Base-by-base conservation (phyloP, 2,797 vertebrate genomes). In the Phylloscopus collybita region DNA sequence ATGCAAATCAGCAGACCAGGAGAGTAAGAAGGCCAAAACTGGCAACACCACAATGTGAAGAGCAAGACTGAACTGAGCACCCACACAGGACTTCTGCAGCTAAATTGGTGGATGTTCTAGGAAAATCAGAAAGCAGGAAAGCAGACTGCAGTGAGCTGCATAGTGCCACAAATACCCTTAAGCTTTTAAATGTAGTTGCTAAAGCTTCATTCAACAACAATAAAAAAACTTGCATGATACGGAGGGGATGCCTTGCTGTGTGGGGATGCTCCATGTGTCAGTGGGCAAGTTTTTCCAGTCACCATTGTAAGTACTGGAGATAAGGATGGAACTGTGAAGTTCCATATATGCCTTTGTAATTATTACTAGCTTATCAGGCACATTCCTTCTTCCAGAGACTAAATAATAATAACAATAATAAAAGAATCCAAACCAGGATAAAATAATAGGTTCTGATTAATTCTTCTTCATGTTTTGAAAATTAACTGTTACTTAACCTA, bases 1-100 rank as follows among this genome's bases (percentile, higher is more conserved):
- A 84, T 92, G 75, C 36, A 96, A 96, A 94, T 93, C 53, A 82
- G 34, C 5, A 80, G 72, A 87, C 40, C 53, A 76, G 38, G 45
- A 90, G 56, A 89, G 32, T 49, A 50, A 73, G 74, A 85, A 76
- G 53, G 86, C 45, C 59, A 86, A 92, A 91, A 83, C 38, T 62
- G 54, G 59, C 47, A 93, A 92, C 50, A 74, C 19, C 32, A 34
- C 65, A 81, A 66, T 17, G 60, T 13, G 53, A 90, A 88, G 54
- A 91, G 42, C 38, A 81, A 83, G 45, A 83, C 83, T 89, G 65
- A 72, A 78, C 23, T 84, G 74, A 94, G 67, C 51, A 89, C 36
- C 16, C 69, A 86, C 49, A 50, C 34, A 86, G 53, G n/a, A 95
- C 93, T 89, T 93, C 59, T 91, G 57, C 51, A 81, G n/a, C 34